These are phyloP conservation scores for Deroptyus accipitrinus DNA, from an alignment of 2,113 vertebrate genomes.

Conservation along the genomic window DNA sequence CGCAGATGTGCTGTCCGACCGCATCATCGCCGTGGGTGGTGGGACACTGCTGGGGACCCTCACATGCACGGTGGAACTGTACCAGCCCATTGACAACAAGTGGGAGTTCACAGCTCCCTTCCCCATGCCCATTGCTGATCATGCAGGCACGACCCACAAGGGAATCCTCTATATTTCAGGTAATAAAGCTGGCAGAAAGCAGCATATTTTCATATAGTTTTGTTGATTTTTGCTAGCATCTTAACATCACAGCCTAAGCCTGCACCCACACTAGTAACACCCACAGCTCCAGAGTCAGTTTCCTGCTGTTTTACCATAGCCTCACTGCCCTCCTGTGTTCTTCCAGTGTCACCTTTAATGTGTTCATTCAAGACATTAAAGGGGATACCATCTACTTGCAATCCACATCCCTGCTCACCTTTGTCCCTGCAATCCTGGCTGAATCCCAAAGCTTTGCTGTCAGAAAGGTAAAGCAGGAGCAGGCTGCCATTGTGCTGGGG, in stretches of 20 bases:
- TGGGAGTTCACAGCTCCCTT: constrained; percentile 47
- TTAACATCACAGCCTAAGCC: background rate
- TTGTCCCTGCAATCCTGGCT: background rate
- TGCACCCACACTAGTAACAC: background rate
- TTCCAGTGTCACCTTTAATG: background rate
- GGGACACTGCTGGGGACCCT: constrained; percentile 53
- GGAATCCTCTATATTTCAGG: constrained; percentile 68
- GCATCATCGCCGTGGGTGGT: constrained; percentile 49
- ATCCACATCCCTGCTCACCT: background rate
- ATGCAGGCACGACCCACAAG: constrained; percentile 41
- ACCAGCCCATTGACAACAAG: constrained; percentile 17
- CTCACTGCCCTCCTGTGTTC: background rate
- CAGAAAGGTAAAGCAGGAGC: background rate
- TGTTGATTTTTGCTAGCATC: background rate
- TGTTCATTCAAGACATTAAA: background rate
- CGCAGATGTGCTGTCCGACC: background rate
- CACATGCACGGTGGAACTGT: constrained; percentile 30
- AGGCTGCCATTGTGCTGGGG: too few species aligned
- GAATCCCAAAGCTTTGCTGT: background rate
- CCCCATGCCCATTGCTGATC: constrained; percentile 54
- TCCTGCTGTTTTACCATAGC: background rate
- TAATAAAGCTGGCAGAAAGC: background rate
- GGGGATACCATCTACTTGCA: background rate
- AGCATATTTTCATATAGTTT: background rate
- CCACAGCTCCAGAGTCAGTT: background rate